A percentile compares a stretch with the other conserved stretches of the same genome.
phyloP scores from a whole-genome alignment of 2,113 vertebrate genomes.

The Orientallactaga bullata region DNA sequence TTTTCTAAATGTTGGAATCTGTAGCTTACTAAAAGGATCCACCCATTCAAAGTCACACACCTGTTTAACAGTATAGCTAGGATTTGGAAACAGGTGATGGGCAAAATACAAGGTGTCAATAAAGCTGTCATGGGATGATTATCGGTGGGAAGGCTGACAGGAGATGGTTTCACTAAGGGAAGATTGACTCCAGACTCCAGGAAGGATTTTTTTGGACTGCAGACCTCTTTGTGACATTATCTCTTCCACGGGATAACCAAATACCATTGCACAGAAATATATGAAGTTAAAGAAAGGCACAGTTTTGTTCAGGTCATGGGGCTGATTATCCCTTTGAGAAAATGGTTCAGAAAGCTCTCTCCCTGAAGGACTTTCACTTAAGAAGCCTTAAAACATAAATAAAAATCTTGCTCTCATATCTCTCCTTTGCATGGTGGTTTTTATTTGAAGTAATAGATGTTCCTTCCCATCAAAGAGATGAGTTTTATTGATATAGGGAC shows the following conservation, averaged over 20 bases:
- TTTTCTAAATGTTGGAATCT: no score
- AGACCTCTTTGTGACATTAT: background rate
- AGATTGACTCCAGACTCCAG: no score
- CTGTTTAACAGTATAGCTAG: background rate
- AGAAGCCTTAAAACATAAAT: background rate
- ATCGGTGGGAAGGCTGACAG: background rate
- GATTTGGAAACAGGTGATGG: background rate
- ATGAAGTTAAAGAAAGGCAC: background rate
- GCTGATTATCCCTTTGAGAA: background rate
- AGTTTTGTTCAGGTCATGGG: background rate
- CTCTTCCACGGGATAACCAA: background rate
- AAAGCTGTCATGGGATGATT: background rate
- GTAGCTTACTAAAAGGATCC: background rate
- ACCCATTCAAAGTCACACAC: background rate
- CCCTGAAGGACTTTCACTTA: background rate
- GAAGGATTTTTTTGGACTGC: no score
- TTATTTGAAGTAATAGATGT: background rate
- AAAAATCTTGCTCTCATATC: background rate
- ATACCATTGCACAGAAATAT: background rate
- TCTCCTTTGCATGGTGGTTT: background rate
- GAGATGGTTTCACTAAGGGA: no score
- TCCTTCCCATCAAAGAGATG: background rate
- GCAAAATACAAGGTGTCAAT: background rate
- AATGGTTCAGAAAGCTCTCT: background rate
- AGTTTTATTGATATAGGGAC: background rate